Conservation (phyloP, 2,113 vertebrate species). For the Heterotis niloticus region DNA sequence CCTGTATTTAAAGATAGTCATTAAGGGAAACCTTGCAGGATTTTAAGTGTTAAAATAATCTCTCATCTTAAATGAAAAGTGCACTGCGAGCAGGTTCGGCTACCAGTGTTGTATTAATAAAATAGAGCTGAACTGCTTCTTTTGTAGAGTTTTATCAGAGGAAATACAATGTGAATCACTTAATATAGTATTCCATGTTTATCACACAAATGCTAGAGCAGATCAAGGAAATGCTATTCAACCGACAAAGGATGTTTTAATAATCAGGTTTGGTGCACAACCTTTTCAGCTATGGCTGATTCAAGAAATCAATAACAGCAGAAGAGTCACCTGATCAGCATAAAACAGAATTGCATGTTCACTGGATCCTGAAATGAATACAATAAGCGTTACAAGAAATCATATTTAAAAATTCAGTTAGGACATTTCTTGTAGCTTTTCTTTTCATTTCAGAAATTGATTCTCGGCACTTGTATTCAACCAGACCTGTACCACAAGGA, state of each 20-base stretch:
- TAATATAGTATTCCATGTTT: neutral
- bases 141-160: no score
- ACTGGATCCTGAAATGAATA: neutral
- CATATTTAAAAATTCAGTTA: neutral
- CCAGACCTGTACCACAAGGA: no score
- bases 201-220: conserved; percentile 46
- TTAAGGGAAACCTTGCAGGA: no score
- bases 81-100: no score
- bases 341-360: conserved; percentile 2
- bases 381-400: neutral
- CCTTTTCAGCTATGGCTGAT: neutral
- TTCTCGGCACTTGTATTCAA: neutral
- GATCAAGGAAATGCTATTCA: conserved; percentile 59
- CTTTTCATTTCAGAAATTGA: neutral
- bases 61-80: no score
- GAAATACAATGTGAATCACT: no score
- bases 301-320: neutral
- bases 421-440: neutral
- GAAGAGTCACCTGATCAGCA: neutral
- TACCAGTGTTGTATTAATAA: no score
- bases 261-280: neutral
- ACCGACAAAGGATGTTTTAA: conserved; percentile 59
- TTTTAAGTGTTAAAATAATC: no score
- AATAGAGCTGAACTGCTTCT: no score
- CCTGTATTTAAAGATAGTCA: no score